Conservation (phyloP, 2,113 vertebrate species). For the Hystrix cristata region DNA sequence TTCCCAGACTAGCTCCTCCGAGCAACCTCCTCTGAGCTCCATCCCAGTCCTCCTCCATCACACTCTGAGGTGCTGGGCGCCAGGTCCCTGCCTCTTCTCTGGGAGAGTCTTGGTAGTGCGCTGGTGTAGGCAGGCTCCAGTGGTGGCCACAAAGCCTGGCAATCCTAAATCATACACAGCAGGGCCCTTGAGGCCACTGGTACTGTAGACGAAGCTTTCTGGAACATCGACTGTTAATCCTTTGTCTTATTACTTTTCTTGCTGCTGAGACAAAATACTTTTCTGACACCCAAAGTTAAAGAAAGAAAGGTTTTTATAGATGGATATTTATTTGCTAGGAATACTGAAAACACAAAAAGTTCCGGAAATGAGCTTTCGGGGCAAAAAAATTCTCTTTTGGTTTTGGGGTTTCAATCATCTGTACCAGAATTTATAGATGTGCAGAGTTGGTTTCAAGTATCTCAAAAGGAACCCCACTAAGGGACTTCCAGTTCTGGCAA, state of each 20-base stretch:
- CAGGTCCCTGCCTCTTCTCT: background rate
- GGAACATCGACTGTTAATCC: background rate
- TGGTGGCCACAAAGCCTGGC: background rate
- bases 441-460: background rate
- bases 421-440: background rate
- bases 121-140: background rate
- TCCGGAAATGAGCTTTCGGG: background rate
- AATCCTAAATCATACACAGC: no score
- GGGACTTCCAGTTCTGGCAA: background rate
- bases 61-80: background rate
- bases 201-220: background rate
- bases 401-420: background rate
- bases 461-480: background rate
- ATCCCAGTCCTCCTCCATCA: rapidly evolving
- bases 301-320: background rate
- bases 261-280: background rate
- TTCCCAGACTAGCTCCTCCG: background rate
- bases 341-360: background rate
- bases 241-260: background rate
- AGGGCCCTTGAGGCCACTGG: background rate
- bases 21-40: background rate
- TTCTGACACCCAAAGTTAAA: no score
- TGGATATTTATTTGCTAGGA: background rate
- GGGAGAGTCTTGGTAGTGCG: rapidly evolving
- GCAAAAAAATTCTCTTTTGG: background rate